Percentiles rank a stretch among this genome's conserved stretches.
Evolutionary conservation across 2,888 invertebrate species (phyloP).

Genomic region (Copidosoma aretas): DNA sequence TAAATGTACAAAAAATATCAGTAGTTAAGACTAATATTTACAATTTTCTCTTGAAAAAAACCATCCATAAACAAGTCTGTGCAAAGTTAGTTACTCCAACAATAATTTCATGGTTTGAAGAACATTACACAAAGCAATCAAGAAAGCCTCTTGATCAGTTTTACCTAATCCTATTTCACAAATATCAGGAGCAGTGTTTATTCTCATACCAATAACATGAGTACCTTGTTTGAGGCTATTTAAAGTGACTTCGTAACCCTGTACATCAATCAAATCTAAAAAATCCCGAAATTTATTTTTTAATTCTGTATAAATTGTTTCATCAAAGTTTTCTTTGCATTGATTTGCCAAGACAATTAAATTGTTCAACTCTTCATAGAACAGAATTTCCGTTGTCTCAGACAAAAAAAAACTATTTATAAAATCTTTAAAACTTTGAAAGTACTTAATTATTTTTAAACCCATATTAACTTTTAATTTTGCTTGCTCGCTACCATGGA

Average conservation of each 20-base stretch:
- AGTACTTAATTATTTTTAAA: constrained; percentile 52
- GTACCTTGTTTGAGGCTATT: background rate
- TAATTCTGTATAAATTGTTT: constrained; percentile 20
- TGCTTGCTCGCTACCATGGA: constrained; percentile 23
- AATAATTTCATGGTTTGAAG: constrained; percentile 38
- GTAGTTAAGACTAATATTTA: background rate
- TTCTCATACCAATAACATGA: constrained; percentile 30
- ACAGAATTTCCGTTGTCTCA: constrained; percentile 42
- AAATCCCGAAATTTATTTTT: constrained; percentile 27
- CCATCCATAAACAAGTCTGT: no score
- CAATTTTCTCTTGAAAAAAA: background rate
- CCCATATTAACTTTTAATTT: constrained; percentile 51
- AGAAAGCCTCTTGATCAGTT: constrained; percentile 35
- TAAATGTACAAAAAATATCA: background rate
- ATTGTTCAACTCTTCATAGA: constrained; percentile 31
- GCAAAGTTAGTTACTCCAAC: constrained; percentile 10
- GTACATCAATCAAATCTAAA: constrained; percentile 39
- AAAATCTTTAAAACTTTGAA: constrained; percentile 44
- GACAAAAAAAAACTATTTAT: constrained; percentile 36
- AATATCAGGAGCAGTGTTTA: constrained; percentile 50
- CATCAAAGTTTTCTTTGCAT: background rate
- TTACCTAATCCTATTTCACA: constrained; percentile 44
- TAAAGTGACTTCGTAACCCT: background rate
- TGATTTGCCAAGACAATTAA: constrained; percentile 6
- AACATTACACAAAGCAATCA: constrained; percentile 32